Conservation (phyloP, 2,113 vertebrate genomes). For the Leiothrix lutea region DNA sequence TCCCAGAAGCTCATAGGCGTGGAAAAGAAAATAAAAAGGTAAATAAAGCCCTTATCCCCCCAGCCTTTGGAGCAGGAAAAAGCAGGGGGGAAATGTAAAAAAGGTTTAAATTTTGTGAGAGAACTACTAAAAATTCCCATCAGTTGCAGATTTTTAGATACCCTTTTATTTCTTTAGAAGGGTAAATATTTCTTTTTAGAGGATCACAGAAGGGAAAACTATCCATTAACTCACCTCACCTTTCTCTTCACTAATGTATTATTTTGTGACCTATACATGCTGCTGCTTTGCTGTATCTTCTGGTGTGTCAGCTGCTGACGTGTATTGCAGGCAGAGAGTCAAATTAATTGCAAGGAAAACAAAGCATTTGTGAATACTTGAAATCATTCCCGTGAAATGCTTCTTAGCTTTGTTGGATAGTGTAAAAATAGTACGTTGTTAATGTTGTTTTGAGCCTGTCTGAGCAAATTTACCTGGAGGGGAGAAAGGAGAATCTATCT, state of each 20-base stretch:
- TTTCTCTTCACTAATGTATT: neutral
- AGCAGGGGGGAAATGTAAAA: neutral
- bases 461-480: neutral
- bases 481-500: neutral
- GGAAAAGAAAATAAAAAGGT: neutral
- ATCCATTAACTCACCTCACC: neutral
- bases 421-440: neutral
- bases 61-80: neutral
- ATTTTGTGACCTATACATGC: neutral
- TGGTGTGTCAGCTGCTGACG: neutral
- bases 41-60: neutral
- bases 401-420: neutral
- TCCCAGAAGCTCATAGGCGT: neutral
- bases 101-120: neutral
- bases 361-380: neutral
- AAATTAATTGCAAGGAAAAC: neutral
- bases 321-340: neutral
- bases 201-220: neutral
- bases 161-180: neutral
- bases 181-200: neutral
- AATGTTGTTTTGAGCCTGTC: neutral
- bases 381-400: neutral
- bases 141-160: neutral
- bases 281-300: neutral
- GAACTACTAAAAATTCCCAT: neutral